phyloP scores from a whole-genome alignment of 2,113 vertebrate species.

The Phocoena phocoena region DNA sequence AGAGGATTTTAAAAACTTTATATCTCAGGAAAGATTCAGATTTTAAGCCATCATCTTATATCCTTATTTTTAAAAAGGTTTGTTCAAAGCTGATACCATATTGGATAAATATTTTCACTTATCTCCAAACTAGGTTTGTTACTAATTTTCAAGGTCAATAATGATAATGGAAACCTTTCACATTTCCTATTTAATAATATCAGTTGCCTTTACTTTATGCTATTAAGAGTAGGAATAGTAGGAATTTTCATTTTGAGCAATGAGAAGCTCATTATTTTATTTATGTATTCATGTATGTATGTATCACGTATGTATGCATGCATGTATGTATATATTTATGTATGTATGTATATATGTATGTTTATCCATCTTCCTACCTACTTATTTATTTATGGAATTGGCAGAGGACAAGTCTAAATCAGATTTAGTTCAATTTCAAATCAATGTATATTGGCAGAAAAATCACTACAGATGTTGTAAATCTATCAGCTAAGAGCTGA shows the following conservation, averaged over 20 bases:
- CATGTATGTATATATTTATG: too few relatives aligned
- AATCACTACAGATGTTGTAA: neutral
- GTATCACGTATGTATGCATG: too few relatives aligned
- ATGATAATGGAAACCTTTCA: neutral
- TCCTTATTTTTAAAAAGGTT: neutral
- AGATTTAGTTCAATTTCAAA: slow-evolving; percentile 14
- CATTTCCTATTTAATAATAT: neutral
- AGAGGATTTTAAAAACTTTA: neutral
- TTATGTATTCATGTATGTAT: too few relatives aligned
- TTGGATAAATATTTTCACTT: neutral
- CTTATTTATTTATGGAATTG: neutral
- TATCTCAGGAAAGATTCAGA: neutral
- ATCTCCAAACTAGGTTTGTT: neutral
- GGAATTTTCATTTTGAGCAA: neutral
- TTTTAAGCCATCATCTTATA: neutral
- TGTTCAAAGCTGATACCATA: neutral
- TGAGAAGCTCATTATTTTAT: neutral
- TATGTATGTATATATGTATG: too few relatives aligned
- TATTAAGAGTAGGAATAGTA: neutral
- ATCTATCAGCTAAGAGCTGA: neutral
- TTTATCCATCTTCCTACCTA: too few relatives aligned
- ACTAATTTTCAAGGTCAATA: neutral
- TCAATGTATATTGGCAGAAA: neutral
- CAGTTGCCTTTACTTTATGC: neutral
- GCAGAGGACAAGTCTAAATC: neutral